A percentile compares a stretch with the other conserved stretches of the same genome.
Evolutionary conservation across 2,113 vertebrate species (phyloP).

Genomic region (Hirundichthys speculiger): DNA sequence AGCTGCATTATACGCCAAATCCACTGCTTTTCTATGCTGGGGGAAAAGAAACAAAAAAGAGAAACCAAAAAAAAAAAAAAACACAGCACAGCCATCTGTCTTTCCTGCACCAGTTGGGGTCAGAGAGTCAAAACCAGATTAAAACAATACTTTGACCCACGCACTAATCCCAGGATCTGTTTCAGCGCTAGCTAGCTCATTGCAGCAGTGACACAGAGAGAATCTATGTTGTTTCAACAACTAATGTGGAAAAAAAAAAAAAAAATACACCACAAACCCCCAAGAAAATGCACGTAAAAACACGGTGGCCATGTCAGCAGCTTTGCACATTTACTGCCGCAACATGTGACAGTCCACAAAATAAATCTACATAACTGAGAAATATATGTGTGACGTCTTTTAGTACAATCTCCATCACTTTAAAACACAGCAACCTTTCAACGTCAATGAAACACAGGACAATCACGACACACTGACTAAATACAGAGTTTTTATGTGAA

Average conservation of each 20-base stretch:
- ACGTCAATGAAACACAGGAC: background rate
- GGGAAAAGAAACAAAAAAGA: too few species aligned
- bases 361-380: too few species aligned
- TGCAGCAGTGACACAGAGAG: background rate
- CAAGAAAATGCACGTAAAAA: background rate
- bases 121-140: conserved; percentile 53
- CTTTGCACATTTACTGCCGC: conserved; percentile 3
- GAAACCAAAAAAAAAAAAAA: too few species aligned
- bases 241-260: background rate
- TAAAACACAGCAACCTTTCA: background rate
- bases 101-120: conserved; percentile 27
- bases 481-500: too few species aligned
- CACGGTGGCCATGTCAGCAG: background rate
- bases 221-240: background rate
- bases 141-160: conserved; percentile 62
- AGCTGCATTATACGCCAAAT: too few species aligned
- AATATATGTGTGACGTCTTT: too few species aligned
- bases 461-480: background rate
- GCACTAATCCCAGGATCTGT: conserved; percentile 60
- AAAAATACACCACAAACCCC: conserved; percentile 4
- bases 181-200: conserved; percentile 9
- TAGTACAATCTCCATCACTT: too few species aligned
- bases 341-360: too few species aligned
- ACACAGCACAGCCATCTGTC: conserved; percentile 58
- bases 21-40: too few species aligned